Conservation (phyloP, 2,797 vertebrate genomes). For the Steatocranus sp. region DNA sequence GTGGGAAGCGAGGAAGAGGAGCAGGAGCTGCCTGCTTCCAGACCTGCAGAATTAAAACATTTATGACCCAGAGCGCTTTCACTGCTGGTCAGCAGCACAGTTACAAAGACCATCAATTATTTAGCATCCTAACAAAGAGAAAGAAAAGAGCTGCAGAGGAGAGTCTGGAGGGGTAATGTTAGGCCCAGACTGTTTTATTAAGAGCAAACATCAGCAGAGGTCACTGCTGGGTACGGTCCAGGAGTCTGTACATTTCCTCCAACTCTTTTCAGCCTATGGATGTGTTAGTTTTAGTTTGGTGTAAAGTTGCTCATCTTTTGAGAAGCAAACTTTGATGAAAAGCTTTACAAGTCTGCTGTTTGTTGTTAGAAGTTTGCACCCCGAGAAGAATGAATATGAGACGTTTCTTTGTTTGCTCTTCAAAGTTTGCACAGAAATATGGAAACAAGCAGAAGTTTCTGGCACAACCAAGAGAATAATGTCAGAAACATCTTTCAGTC, state of each 20-base stretch:
- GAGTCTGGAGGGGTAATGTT: not conserved
- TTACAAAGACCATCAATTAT: constrained; percentile 3
- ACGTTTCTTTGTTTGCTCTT: not conserved
- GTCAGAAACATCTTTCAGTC: not conserved
- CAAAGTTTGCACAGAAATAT: not conserved
- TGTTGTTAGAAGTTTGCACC: not conserved
- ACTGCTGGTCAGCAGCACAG: not conserved
- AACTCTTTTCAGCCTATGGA: not conserved
- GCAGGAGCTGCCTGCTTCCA: not conserved
- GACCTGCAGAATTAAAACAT: not conserved
- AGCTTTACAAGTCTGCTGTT: not conserved
- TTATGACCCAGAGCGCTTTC: not conserved
- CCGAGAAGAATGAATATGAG: not conserved
- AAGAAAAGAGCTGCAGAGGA: not conserved
- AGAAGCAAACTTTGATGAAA: not conserved
- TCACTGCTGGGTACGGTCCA: fast-evolving
- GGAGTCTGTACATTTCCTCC: no score
- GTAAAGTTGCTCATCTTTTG: not conserved
- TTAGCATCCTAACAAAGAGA: not conserved
- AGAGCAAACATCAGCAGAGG: not conserved
- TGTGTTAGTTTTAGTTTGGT: not conserved
- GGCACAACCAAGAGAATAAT: not conserved
- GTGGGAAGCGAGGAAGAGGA: not conserved
- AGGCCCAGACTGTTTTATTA: not conserved
- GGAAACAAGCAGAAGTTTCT: not conserved